These are phyloP conservation scores for Polyodon spathula DNA, from an alignment of 2,113 vertebrate genomes.

Conservation along the genomic window DNA sequence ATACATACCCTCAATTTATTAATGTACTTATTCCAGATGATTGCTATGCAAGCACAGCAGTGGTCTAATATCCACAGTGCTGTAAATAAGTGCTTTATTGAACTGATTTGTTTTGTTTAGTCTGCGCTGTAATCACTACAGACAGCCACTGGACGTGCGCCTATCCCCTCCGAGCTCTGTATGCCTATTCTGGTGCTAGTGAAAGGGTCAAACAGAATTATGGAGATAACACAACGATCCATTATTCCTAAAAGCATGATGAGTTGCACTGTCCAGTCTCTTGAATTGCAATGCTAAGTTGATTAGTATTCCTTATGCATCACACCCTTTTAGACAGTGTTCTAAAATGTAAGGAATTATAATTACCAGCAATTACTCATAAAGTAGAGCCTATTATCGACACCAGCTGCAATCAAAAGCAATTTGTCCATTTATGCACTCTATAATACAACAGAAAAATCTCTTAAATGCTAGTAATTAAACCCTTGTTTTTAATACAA, in stretches of 20 bases:
- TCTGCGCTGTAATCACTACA: too few species aligned
- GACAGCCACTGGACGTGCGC: too few species aligned
- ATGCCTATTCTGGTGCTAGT: too few species aligned
- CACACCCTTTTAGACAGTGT: slow-evolving; percentile 34
- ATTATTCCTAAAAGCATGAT: too few species aligned
- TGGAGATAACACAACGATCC: too few species aligned
- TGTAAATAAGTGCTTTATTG: too few species aligned
- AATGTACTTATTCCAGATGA: too few species aligned
- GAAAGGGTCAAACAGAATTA: slow-evolving; percentile 14
- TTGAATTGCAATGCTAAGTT: slow-evolving; percentile 18
- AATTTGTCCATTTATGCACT: slow-evolving; percentile 53
- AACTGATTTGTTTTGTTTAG: too few species aligned
- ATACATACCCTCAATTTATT: background rate
- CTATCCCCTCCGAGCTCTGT: too few species aligned
- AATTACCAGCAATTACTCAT: slow-evolving; percentile 60
- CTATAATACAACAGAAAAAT: slow-evolving; percentile 31
- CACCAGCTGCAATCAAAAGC: slow-evolving; percentile 51
- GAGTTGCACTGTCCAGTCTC: too few species aligned
- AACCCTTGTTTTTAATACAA: slow-evolving; percentile 42
- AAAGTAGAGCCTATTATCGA: slow-evolving; percentile 53
- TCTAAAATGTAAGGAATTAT: slow-evolving; percentile 47
- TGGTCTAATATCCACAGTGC: too few species aligned
- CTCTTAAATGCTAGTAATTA: slow-evolving; percentile 53
- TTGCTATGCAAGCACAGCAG: too few species aligned
- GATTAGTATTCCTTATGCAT: slow-evolving; percentile 48